Percentiles rank a stretch among this genome's conserved stretches.
Evolutionary conservation across 2,797 vertebrate species (phyloP).

Genomic region (Pseudocheirus occidentalis): DNA sequence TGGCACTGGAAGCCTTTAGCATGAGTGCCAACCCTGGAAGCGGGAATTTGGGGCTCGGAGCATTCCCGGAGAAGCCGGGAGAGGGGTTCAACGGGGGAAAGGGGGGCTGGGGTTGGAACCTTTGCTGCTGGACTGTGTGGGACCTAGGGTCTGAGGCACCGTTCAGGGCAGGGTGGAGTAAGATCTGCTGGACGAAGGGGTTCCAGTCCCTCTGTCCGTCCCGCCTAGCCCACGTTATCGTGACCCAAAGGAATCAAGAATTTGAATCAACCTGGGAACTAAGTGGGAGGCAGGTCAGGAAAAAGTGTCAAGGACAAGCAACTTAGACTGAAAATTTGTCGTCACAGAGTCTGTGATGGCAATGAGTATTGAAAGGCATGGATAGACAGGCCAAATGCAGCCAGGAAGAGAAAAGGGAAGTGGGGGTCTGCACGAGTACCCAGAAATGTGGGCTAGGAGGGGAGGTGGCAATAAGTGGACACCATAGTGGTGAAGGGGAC

Average conservation of each 20-base stretch:
- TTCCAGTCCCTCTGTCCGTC: conserved; percentile 15
- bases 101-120: not conserved
- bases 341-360: not conserved
- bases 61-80: not conserved
- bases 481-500: not conserved
- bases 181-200: conserved; percentile 1
- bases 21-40: not conserved
- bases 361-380: not conserved
- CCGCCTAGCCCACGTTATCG: not conserved
- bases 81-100: not conserved
- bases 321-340: conserved; percentile 7
- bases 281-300: not conserved
- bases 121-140: not conserved
- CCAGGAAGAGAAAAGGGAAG: conserved; percentile 48
- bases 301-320: not conserved
- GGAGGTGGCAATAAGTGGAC: not conserved
- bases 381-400: not conserved
- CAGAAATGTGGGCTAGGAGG: not conserved
- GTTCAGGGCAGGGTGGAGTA: conserved; percentile 2
- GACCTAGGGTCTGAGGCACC: not conserved
- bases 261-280: conserved; percentile 16
- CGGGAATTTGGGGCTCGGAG: not conserved
- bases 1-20: not conserved
- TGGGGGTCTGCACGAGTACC: conserved; percentile 5
- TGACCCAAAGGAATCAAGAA: conserved; percentile 14